A percentile compares a stretch with the other conserved stretches of the same genome.
Conservation (phyloP, 1,140 invertebrate genomes). For the Colletes gigas region DNA sequence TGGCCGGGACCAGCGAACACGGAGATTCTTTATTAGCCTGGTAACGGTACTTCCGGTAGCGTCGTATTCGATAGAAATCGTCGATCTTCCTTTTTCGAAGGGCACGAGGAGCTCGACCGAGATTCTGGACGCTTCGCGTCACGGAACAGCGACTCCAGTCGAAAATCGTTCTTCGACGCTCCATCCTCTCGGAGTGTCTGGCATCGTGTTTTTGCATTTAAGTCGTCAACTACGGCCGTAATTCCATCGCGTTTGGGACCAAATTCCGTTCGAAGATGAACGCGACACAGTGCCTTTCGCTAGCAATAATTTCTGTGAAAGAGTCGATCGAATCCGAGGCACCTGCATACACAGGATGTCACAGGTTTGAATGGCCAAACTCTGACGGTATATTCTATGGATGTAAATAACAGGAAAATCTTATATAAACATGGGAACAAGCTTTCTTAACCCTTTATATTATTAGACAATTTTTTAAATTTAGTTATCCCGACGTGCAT, state of each 20-base stretch:
- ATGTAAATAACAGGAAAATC: too few species aligned
- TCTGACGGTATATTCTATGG: too few species aligned
- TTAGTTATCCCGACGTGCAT: too few species aligned
- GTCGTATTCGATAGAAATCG: background rate
- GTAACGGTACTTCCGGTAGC: background rate
- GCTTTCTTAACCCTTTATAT: too few species aligned
- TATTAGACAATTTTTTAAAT: too few species aligned
- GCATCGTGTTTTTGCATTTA: background rate
- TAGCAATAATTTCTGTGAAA: background rate
- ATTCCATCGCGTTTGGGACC: constrained; percentile 59
- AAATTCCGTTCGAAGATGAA: constrained; percentile 24
- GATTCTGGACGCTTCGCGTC: background rate
- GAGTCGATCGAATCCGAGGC: background rate
- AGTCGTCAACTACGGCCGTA: constrained; percentile 3
- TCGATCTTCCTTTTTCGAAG: constrained; percentile 15
- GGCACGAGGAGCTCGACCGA: background rate
- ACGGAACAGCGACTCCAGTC: background rate
- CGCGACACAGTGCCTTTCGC: background rate
- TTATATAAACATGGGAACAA: too few species aligned
- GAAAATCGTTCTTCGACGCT: constrained; percentile 1
- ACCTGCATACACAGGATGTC: background rate
- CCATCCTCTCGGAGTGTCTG: background rate
- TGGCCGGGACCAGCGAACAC: background rate
- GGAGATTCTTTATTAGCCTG: background rate
- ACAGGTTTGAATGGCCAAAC: too few species aligned